Evolutionary conservation across 2,888 invertebrate species (phyloP).

Genomic region (Parnassius apollo): DNA sequence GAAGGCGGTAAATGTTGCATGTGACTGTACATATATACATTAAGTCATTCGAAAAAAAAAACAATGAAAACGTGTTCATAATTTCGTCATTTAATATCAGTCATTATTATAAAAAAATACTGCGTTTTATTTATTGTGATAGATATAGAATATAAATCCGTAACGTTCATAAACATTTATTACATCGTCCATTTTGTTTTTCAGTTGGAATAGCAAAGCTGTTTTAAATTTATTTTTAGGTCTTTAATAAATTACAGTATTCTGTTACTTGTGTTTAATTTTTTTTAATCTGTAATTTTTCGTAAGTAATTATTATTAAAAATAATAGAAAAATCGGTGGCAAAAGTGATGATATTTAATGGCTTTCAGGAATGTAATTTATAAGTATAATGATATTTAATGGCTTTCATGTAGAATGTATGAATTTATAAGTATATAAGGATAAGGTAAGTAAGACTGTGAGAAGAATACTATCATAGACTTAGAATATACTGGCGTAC

Average conservation of each 20-base stretch:
- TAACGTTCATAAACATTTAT: conserved; percentile 38
- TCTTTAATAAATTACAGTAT: conserved; percentile 80
- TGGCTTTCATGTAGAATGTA: no score
- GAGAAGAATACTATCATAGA: no score
- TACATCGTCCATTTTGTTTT: conserved; percentile 49
- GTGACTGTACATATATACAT: no score
- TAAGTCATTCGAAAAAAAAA: no score
- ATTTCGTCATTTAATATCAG: background rate
- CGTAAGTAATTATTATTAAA: background rate
- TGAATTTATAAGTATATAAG: no score
- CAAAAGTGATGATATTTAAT: no score
- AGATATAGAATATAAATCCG: conserved; percentile 11
- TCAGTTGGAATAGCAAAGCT: conserved; percentile 53
- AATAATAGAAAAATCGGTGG: background rate
- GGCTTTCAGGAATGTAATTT: no score
- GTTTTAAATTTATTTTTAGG: conserved; percentile 60
- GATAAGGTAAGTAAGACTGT: no score
- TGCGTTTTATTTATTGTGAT: conserved; percentile 25
- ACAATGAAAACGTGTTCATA: no score
- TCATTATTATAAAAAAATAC: background rate
- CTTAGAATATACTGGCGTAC: no score
- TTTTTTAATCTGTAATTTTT: conserved; percentile 14
- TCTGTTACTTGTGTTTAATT: conserved; percentile 51
- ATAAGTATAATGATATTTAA: no score
- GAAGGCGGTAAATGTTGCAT: no score